Base-by-base conservation (phyloP, 2,113 vertebrate species). In the Riparia riparia region DNA sequence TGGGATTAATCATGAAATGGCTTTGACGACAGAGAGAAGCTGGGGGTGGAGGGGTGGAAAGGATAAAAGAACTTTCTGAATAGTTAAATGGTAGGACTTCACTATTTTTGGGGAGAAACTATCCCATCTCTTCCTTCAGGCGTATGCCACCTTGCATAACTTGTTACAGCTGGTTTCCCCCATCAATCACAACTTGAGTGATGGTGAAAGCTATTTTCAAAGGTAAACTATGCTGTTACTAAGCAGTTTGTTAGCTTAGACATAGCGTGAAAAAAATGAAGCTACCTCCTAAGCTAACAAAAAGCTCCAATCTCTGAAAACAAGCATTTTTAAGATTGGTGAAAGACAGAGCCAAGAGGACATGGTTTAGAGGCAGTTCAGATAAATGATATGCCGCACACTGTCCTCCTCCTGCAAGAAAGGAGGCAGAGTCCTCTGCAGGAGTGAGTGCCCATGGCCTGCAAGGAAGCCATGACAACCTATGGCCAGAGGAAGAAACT, bases 21-120 rank as follows among this genome's bases (percentile, higher is more conserved):
- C 82, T 95, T 89, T 95, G 80, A 93, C 95, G 89, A 95, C 64
- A 83, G 45, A 95, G 63, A 92, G 47, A 96, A 87, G 78, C 70
- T 80, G 78, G 41, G 50, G 78, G 93, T 82, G 81, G 72, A 83
- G 7, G 50, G 47, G 20, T 82, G 14, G 89, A 86, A 89, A 68
- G 42, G 50, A 94, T 91, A 72, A 82, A 96, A 94, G 72, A 83
- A 82, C 74, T 94, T 93, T 69, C 50, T 71, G 69, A 21, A 29
- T 64, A 86, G n/a, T 71, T 91, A 84, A 86, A 82, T 17, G 17
- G 8, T 50, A 90, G 76, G 47, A 86, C 56, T 77, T 70, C 60
- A 86, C 70, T 78, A 86, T 82, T 94, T 95, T 88, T 51, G 82
- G 63, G 44, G 42, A 91, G 42, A 86, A 95, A 80, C 12, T 61